Conservation (phyloP, 92 coral and sea anemone species). For the Epizoanthus illoricatus region DNA sequence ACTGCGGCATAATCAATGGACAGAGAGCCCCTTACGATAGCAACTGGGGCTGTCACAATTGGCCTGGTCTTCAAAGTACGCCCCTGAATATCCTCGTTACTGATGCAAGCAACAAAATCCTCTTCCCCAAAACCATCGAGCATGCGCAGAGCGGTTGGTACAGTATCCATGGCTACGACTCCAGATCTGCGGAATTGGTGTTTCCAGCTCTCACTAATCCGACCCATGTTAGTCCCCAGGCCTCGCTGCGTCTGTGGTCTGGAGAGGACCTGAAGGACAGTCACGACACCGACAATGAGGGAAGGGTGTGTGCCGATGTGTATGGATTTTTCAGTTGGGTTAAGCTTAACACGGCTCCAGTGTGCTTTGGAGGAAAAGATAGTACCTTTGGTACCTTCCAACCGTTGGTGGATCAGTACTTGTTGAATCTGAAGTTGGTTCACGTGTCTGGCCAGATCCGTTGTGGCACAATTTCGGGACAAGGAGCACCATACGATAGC, state of each 20-base stretch:
- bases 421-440: constrained; percentile 7
- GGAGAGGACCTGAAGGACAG: constrained; percentile 63
- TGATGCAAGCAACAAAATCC: constrained; percentile 21
- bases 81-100: constrained; percentile 39
- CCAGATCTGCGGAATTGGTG: not conserved
- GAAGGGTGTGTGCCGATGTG: constrained; percentile 72
- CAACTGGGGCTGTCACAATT: constrained; percentile 40
- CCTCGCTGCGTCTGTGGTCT: constrained; percentile 47
- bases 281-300: constrained; percentile 46
- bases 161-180: not conserved
- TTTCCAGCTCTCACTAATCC: constrained; percentile 3
- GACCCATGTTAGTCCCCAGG: not conserved
- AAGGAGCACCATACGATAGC: constrained; percentile 11
- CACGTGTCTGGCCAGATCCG: constrained; percentile 22
- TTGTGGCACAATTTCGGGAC: constrained; percentile 8
- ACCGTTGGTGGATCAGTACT: constrained; percentile 4
- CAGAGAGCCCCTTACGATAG: constrained; percentile 26
- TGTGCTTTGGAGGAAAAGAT: constrained; percentile 11
- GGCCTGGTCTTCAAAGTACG: constrained; percentile 20
- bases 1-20: constrained; percentile 21
- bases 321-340: constrained; percentile 36
- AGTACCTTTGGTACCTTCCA: constrained; percentile 5
- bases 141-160: constrained; percentile 6
- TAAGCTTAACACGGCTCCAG: constrained; percentile 11
- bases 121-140: constrained; percentile 30